A percentile compares a stretch with the other conserved stretches of the same genome.
Evolutionary conservation across 1,140 invertebrate species (phyloP).

Genomic region (Cephus cinctus): DNA sequence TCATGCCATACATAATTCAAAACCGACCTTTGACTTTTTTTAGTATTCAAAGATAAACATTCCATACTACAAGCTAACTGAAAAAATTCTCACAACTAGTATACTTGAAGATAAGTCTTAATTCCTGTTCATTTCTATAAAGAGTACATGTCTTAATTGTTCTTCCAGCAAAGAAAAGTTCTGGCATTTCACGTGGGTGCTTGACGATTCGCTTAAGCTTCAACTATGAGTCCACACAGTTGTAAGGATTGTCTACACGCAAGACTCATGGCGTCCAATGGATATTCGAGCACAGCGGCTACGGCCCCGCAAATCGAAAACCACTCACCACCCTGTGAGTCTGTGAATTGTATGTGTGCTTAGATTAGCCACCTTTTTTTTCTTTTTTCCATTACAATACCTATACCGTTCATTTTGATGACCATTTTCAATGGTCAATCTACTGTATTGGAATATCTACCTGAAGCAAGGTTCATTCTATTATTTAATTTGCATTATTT

Average conservation of each 20-base stretch:
- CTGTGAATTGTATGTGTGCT: constrained; percentile 54
- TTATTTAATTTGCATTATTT: no score
- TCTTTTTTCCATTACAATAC: no score
- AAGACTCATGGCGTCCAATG: constrained; percentile 50
- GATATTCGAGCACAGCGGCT: constrained; percentile 33
- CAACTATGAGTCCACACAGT: constrained; percentile 48
- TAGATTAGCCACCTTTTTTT: constrained; percentile 44
- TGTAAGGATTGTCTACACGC: constrained; percentile 47
- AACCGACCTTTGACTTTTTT: constrained; percentile 22
- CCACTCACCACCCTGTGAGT: constrained; percentile 56
- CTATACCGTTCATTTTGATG: no score
- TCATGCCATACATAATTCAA: constrained; percentile 17
- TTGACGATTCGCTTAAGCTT: constrained; percentile 10
- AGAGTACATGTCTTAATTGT: not conserved
- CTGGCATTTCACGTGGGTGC: constrained; percentile 1
- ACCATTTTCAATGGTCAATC: no score
- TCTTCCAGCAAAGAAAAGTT: constrained; percentile 10
- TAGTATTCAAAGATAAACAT: constrained; percentile 10
- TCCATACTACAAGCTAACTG: not conserved
- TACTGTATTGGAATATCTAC: no score
- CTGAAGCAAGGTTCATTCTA: no score
- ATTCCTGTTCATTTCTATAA: not conserved
- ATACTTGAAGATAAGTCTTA: not conserved
- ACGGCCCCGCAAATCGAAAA: constrained; percentile 39
- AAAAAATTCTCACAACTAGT: not conserved